These are phyloP conservation scores for Rhodophaea formosa DNA, from an alignment of 2,888 invertebrate species.

Conservation along the genomic window DNA sequence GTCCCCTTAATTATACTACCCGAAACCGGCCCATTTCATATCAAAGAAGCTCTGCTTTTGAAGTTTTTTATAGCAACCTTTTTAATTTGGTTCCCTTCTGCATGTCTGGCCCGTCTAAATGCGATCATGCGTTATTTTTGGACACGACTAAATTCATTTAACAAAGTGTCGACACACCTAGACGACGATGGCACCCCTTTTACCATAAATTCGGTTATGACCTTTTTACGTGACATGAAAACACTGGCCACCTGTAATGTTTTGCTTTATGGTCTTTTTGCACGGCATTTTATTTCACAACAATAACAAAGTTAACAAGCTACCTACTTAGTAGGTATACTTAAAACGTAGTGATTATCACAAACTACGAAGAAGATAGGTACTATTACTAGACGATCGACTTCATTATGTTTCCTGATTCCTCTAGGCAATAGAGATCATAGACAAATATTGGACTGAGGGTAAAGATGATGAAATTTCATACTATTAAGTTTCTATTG, in stretches of 20 bases:
- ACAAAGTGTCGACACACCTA: slow-evolving; percentile 32
- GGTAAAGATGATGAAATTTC: too few relatives aligned
- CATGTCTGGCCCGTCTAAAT: slow-evolving; percentile 36
- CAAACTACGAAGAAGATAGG: too few relatives aligned
- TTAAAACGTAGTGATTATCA: too few relatives aligned
- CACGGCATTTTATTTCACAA: not conserved
- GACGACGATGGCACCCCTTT: slow-evolving; percentile 4
- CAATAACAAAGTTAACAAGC: too few relatives aligned
- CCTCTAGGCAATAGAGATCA: too few relatives aligned
- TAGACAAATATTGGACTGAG: too few relatives aligned
- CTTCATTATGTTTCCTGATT: too few relatives aligned
- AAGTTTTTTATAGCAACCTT: slow-evolving; percentile 21
- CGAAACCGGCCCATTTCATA: not conserved
- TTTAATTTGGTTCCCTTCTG: slow-evolving; percentile 50
- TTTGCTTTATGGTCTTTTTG: not conserved
- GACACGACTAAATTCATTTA: slow-evolving; percentile 23
- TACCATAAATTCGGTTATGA: not conserved
- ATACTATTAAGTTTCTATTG: too few relatives aligned
- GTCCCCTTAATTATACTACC: slow-evolving; percentile 19
- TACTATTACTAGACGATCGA: too few relatives aligned
- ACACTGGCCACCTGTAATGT: not conserved
- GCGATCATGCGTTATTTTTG: slow-evolving; percentile 49
- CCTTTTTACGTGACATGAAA: slow-evolving; percentile 4
- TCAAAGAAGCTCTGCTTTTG: slow-evolving; percentile 11
- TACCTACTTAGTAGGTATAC: too few relatives aligned